Base-by-base conservation (phyloP, 2,888 invertebrate genomes). In the Encarsia formosa region DNA sequence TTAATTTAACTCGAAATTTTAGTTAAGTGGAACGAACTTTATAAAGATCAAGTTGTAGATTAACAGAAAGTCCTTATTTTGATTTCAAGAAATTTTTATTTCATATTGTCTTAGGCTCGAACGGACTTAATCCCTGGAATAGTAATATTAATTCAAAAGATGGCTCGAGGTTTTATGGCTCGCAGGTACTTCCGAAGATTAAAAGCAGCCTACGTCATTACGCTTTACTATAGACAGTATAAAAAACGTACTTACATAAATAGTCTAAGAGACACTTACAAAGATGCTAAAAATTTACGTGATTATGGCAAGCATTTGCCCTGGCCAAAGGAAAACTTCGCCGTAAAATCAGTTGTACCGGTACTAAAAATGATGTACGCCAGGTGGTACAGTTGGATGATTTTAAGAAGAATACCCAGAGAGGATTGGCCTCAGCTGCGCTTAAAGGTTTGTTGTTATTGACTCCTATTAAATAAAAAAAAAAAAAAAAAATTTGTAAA, bases 111-210 rank as follows among this genome's bases (percentile, higher is more conserved):
- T 11, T 52, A 82, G 70, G 84, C 87, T 39, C 83, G 98, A 62
- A 88, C 90, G 45, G 86, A 87, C 60, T 82, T 90, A 69, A 87
- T 99, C 57, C 96, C 96, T 0, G 86, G 88, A 52, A 93, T 99
- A 61, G 92, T 94, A 48, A 84, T 91, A 24, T 81, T 96, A 67
- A 81, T 99, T 61, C 98, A 99, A 78, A 98, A 97, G 78, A 88
- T 93, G 75, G 94, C 95, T 84, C 82, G 97, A 62, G 98, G 93
- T 20, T 79, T 79, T 56, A 65, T 75, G 37, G 90, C 89, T 9
- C 78, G 98, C 19, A 81, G 82, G 67, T 81, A 86, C 43, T 95
- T 89, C 75, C 85, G 85, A 72, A 85, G 84, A 74, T 87, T 96
- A 83, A 84, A 84, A 73, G 97, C 98, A 0, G 88, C 92, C 0